Base-by-base conservation (phyloP, 2,113 vertebrate genomes). In the Bucco capensis region DNA sequence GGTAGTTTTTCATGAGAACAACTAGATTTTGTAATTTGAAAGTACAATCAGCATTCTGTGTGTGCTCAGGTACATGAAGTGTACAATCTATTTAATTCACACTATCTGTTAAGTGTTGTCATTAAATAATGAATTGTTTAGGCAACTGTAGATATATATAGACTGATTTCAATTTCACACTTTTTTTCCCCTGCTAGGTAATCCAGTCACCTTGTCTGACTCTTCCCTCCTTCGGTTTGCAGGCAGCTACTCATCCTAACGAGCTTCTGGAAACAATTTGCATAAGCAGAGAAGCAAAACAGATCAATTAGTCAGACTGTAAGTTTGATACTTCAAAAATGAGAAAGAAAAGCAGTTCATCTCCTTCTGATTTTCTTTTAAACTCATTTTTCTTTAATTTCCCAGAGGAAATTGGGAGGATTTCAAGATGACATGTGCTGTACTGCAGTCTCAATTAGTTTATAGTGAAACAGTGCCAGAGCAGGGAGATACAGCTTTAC, bases 361-460 rank as follows among this genome's bases (percentile, higher is more conserved):
- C 44, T 64, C 33, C 16, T 74, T 66, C 44, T 90, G 71, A 57
- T 70, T 79, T 86, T 80, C 12, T 88, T 79, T 53, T 51, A 73
- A n/a, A 42, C 49, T 71, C 85, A 37, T 83, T 88, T 83, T 86
- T 42, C 58, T 76, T 58, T 35, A 24, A 57, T 70, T 50, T 61
- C 54, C 71, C 8, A 5, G 37, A 71, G 50, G 54, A 73, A 93
- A 87, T 44, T 47, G 67, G 47, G 87, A 85, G 49, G 14, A 31
- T 82, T 90, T 92, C 79, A 82, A 50, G 75, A 79, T 64, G 14
- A 35, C 30, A 10, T 37, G 69, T 83, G 37, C 47, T 7, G 18
- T 80, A 33, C 51, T 57, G n/a, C 27, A 71, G 14, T 67, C 60
- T 89, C 82, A 64, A 51, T 92, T 88, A 88, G 30, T 86, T 89